Base-by-base conservation (phyloP, 2,113 vertebrate species). In the Xenus cinereus region DNA sequence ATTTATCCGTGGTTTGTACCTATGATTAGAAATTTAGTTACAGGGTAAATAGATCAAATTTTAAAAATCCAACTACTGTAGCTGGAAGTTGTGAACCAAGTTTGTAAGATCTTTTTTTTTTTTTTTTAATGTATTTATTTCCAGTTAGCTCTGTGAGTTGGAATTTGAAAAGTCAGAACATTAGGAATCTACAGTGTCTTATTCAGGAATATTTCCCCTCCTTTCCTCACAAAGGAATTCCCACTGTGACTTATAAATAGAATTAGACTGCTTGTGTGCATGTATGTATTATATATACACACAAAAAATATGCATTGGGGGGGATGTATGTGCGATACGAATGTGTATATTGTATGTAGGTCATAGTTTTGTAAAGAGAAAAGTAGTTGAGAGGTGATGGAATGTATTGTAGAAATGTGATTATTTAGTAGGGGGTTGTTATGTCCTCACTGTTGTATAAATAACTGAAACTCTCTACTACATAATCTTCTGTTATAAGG, bases 241-340 rank as follows among this genome's bases (percentile, higher is more conserved):
- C 98, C 98, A 98, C 98, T 98, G 98, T 98, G 98, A 98, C 98
- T 98, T 98, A 97, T 97, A 98, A 97, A 97, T 98, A 98, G 94
- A 98, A 97, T 96, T 98, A 97, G 97, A 97, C 97, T 98, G 96
- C 98, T 97, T 96, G 97, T 98, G 98, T 98, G 97, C 97, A 97
- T 98, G 97, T 98, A 96, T 97, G 92, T 97, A 95, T 98, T 95
- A 96, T 98, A 98, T 97, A 98, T 97, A 98, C 97, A 98, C 97
- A 98, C 97, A 97, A 94, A 98, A 98, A 97, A 97, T 98, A 98
- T 97, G 97, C 97, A 97, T 98, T 86, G 97, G 96, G 96, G 97
- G 97, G 97, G 95, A 96, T 93, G 97, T 98, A 96, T 97, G 97
- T 97, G 98, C 46, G 98, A 98, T 92, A 95, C 43, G 97, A 97